Evolutionary conservation across 1,140 invertebrate species (phyloP).

Genomic region (Drosophila obscura): DNA sequence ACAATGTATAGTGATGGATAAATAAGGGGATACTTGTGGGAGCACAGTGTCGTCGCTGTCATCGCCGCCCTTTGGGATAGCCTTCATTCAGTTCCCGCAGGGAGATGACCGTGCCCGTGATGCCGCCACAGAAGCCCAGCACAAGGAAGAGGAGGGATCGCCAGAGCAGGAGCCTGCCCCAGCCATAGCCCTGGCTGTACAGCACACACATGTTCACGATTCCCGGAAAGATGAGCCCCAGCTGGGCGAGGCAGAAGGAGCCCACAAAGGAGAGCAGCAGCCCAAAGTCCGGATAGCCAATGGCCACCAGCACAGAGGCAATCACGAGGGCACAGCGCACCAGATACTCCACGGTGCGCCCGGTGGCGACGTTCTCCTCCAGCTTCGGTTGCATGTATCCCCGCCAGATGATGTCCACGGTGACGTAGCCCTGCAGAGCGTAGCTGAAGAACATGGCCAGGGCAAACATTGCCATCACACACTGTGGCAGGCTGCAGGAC

Average conservation of each 20-base stretch:
- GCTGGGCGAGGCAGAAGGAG: constrained; percentile 59
- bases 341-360: constrained; percentile 27
- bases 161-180: constrained; percentile 15
- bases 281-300: constrained; percentile 52
- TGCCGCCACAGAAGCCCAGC: constrained; percentile 37
- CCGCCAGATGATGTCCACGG: constrained; percentile 55
- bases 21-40: neutral
- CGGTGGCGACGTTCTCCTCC: neutral
- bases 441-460: constrained; percentile 58
- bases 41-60: neutral
- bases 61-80: neutral
- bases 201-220: constrained; percentile 48
- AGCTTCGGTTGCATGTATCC: constrained; percentile 33
- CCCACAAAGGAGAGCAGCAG: constrained; percentile 54
- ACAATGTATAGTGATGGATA: neutral
- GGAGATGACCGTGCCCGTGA: constrained; percentile 40
- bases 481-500: constrained; percentile 27
- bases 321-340: constrained; percentile 53
- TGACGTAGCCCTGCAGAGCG: constrained; percentile 47
- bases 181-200: constrained; percentile 52
- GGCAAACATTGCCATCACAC: constrained; percentile 22
- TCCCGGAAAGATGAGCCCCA: constrained; percentile 58
- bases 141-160: constrained; percentile 45
- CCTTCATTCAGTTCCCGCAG: neutral
- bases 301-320: constrained; percentile 58